phyloP scores from a whole-genome alignment of 64 coral and sea anemone genomes.

The Pocillopora damicornis region DNA sequence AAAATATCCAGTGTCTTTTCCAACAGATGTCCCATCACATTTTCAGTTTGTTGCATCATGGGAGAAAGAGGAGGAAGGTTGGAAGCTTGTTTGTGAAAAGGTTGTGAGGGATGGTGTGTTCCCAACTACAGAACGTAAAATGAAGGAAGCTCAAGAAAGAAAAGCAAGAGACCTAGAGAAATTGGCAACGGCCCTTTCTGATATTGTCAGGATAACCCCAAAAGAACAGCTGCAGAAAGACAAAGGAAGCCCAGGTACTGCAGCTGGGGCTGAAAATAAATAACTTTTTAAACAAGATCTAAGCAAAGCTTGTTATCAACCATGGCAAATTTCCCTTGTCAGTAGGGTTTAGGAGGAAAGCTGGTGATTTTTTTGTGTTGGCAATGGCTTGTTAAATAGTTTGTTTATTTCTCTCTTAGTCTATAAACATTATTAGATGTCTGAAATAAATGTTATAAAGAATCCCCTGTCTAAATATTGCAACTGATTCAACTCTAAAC shows the following conservation, averaged over 20 bases:
- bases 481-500: too few relatives aligned
- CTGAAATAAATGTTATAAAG: too few relatives aligned
- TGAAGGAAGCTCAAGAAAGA: constrained; percentile 49
- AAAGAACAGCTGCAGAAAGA: constrained; percentile 30
- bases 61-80: constrained; percentile 45
- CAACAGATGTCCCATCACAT: constrained; percentile 28
- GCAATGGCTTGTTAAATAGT: too few relatives aligned
- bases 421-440: too few relatives aligned
- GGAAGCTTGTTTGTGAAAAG: constrained; percentile 71
- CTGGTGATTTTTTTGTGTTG: too few relatives aligned
- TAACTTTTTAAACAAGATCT: not conserved
- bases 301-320: not conserved
- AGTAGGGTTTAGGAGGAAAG: too few relatives aligned
- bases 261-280: not conserved
- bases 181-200: constrained; percentile 45
- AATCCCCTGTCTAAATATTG: too few relatives aligned
- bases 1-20: constrained; percentile 47
- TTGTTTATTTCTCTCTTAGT: too few relatives aligned
- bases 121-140: constrained; percentile 63
- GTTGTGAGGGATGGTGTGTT: constrained; percentile 68
- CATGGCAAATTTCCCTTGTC: too few relatives aligned
- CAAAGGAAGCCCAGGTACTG: constrained; percentile 32
- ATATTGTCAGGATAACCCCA: constrained; percentile 35
- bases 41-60: constrained; percentile 75
- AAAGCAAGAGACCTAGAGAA: constrained; percentile 43